Percentiles rank a stretch among this genome's conserved stretches.
These are phyloP conservation scores for Sycobia sp. DNA, from an alignment of 1,140 invertebrate genomes.

Conservation along the genomic window DNA sequence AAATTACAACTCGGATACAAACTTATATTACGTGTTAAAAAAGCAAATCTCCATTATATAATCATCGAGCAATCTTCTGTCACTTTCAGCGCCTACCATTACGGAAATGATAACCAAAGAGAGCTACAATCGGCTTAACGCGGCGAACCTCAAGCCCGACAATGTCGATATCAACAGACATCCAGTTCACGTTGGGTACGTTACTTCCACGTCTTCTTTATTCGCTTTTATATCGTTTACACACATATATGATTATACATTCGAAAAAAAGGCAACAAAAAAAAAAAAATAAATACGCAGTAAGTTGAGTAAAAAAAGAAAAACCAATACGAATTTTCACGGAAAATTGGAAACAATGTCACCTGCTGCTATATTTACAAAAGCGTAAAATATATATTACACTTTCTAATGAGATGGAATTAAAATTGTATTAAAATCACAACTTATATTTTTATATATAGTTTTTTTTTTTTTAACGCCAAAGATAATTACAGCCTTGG, in stretches of 20 bases:
- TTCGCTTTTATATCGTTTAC: too few relatives aligned
- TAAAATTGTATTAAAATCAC: conserved; percentile 24
- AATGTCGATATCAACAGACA: conserved; percentile 86
- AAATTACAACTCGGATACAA: neutral
- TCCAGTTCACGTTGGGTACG: conserved; percentile 87
- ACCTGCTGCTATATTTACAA: too few relatives aligned
- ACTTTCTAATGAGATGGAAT: too few relatives aligned
- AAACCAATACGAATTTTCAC: too few relatives aligned
- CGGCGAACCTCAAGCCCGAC: conserved; percentile 72
- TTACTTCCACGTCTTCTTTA: conserved; percentile 35
- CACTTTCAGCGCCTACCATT: conserved; percentile 54
- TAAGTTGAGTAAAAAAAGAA: too few relatives aligned
- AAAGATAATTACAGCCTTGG: conserved; percentile 18
- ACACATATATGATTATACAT: too few relatives aligned
- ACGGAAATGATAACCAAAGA: conserved; percentile 61
- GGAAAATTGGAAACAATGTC: too few relatives aligned
- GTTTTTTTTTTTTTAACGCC: too few relatives aligned
- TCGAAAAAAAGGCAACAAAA: too few relatives aligned
- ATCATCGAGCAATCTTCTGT: neutral
- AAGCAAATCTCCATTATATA: neutral
- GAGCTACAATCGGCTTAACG: conserved; percentile 59
- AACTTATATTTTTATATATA: conserved; percentile 6
- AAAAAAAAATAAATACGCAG: too few relatives aligned
- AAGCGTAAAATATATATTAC: too few relatives aligned
- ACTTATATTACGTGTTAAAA: neutral